phyloP scores from a whole-genome alignment of 37 sponge, comb jelly and placozoan species.

The Beroe forskalii region DNA sequence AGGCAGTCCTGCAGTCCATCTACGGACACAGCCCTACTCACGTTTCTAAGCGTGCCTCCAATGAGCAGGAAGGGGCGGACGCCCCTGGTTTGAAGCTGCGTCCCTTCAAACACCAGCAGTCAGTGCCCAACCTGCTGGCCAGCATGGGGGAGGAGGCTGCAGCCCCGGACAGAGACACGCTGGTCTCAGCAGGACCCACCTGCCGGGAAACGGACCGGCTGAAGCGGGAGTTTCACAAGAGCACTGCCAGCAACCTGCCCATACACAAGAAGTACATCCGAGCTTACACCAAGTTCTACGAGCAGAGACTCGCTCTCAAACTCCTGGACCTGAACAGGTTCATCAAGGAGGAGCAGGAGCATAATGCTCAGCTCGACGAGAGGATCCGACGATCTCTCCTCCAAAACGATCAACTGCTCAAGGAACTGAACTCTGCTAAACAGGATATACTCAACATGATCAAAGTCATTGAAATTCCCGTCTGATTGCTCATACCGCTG shows the following conservation, averaged over 20 bases:
- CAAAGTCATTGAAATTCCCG: conserved; percentile 14
- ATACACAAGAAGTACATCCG: conserved; percentile 47
- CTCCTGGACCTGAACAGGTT: conserved; percentile 58
- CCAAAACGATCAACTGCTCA: conserved; percentile 1
- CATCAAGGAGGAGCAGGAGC: conserved; percentile 44
- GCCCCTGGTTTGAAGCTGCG: background rate
- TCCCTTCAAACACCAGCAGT: conserved; percentile 8
- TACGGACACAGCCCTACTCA: conserved; percentile 24
- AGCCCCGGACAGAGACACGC: background rate
- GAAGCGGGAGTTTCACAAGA: conserved; percentile 40
- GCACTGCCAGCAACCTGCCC: background rate
- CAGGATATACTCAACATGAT: conserved; percentile 52
- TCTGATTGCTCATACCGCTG: too few species aligned
- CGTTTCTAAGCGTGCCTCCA: background rate
- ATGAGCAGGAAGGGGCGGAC: background rate
- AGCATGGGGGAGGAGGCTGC: background rate
- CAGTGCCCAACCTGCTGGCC: conserved; percentile 54
- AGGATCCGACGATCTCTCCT: conserved; percentile 29
- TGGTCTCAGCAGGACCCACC: background rate
- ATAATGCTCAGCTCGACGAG: background rate
- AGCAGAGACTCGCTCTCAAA: conserved; percentile 58
- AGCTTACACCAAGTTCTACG: conserved; percentile 61
- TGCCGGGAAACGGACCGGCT: background rate
- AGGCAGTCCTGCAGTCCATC: conserved; percentile 48
- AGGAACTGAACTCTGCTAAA: conserved; percentile 32